Conservation (phyloP, 2,888 invertebrate genomes). For the Euclidia mi region DNA sequence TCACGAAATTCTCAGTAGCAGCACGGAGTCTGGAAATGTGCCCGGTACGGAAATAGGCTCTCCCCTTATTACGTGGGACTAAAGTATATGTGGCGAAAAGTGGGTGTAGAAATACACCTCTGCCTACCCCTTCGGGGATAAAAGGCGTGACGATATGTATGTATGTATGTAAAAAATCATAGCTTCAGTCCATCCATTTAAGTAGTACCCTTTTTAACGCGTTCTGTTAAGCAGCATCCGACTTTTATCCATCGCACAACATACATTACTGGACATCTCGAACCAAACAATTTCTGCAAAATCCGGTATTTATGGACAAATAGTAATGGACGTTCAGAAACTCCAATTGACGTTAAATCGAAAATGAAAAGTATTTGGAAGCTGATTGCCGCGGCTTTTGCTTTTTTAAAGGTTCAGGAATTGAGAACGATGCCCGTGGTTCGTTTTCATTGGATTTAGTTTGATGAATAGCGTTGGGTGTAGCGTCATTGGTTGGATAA, state of each 20-base stretch:
- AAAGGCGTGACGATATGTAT: too few species aligned
- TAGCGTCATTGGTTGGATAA: neutral
- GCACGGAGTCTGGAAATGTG: too few species aligned
- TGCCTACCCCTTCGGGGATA: too few species aligned
- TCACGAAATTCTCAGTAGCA: too few species aligned
- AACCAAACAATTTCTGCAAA: conserved; percentile 22
- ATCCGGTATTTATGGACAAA: conserved; percentile 35
- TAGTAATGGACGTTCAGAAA: conserved; percentile 37
- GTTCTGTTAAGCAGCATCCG: conserved; percentile 17
- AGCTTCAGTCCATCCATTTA: conserved; percentile 37
- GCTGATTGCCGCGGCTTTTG: conserved; percentile 29
- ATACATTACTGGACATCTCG: conserved; percentile 31
- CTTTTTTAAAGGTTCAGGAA: conserved; percentile 17
- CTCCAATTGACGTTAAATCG: conserved; percentile 17
- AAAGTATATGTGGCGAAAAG: too few species aligned
- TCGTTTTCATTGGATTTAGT: neutral
- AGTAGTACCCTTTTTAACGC: conserved; percentile 15
- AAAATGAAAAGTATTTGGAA: conserved; percentile 37
- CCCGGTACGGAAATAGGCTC: too few species aligned
- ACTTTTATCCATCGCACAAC: conserved; percentile 41
- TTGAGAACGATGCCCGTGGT: conserved; percentile 1
- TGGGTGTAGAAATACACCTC: too few species aligned
- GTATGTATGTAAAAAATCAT: too few species aligned
- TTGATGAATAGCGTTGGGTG: neutral
- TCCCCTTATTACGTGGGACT: too few species aligned